Base-by-base conservation (phyloP, 2,888 invertebrate genomes). In the Cenopis cana region DNA sequence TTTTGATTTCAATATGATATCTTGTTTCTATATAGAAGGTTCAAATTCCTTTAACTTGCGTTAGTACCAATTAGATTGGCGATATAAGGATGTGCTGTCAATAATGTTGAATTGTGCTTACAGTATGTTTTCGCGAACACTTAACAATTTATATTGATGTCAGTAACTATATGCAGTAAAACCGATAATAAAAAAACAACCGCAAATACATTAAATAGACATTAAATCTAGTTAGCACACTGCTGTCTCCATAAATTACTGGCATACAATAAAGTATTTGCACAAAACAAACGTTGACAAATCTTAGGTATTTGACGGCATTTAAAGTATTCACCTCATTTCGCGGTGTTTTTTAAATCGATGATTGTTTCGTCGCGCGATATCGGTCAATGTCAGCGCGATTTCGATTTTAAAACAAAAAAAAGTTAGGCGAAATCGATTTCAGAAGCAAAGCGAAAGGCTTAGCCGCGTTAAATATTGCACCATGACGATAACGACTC, bases 381-480 rank as follows among this genome's bases (percentile, higher is more conserved):
- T 85, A 86, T 89, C 88, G 90, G 90, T 91, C 91, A 90, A 90
- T 89, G 91, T 85, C 90, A 85, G 80, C 76, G 75, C 80, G 87
- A 85, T 90, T 88, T 89, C 88, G 84, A 86, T 89, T 90, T 85
- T 83, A 65, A 81, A 82, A 79, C 74, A 76, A 80, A 67, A 66
- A 76, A 73, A 74, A 69, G 78, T 77, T 82, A 83, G 20, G n/a
- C 59, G 52, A 20, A 59, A 60, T 52, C 46, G 65, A 54, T 60
- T 69, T 69, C 83, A 82, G 76, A 67, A 69, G 75, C 70, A 74
- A 77, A 74, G 74, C 75, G 75, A 76, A 71, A 75, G 62, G 38
- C 68, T 74, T 72, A 76, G 75, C 69, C 72, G 68, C 55, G 18
- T 38, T 49, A 36, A 41, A 65, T 71, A 71, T 70, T 60, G 60